Evolutionary conservation across 1,140 invertebrate species (phyloP), one percentile per base, ranked within the genome.

Genomic region (Penaeus vannamei): DNA sequence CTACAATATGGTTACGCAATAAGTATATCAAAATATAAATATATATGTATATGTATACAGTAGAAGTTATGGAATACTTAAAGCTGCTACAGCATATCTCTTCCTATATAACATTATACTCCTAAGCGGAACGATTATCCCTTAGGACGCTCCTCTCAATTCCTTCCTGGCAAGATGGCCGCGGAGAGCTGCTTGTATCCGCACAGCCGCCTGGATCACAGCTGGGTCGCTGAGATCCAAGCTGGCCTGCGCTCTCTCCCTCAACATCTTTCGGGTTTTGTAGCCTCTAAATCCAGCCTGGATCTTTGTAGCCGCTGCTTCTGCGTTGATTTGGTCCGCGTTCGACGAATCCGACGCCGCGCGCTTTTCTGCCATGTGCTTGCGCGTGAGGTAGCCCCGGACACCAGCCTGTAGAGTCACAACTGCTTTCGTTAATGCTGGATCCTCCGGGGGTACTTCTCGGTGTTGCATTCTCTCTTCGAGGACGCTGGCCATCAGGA

Each of bases 341-440:
- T 5, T 79, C 17, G n/a, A 10, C 2, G 17, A 26, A 23, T n/a
- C 22, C 0, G 46, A 46, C 3, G 14, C 22, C 22, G 42, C n/a
- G 19, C 36, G 14, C 32, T 32, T 42, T 79, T 76, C 26, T 0
- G 46, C 59, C 29, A 86, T 20, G 20, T 26, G 85, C 36, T 79
- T 86, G 23, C 85, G 22, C 1, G 85, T 36, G 2, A 86, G 53
- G 23, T 77, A 86, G 26, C 85, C 85, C 12, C 85, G 72, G 32
- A 86, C 72, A 14, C 72, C 85, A 10, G 85, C 85, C 17, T 86
- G 85, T 26, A 86, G n/a, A 17, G 72, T 86, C 69, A 86, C 72
- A 59, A 60, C 85, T 32, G 85, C 72, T 36, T 79, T 86, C 2
- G 26, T 62, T 4, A 86, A 22, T 1, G 26, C 26, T 3, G 82